phyloP scores from a whole-genome alignment of 92 coral and sea anemone genomes.

The Porites lobata region DNA sequence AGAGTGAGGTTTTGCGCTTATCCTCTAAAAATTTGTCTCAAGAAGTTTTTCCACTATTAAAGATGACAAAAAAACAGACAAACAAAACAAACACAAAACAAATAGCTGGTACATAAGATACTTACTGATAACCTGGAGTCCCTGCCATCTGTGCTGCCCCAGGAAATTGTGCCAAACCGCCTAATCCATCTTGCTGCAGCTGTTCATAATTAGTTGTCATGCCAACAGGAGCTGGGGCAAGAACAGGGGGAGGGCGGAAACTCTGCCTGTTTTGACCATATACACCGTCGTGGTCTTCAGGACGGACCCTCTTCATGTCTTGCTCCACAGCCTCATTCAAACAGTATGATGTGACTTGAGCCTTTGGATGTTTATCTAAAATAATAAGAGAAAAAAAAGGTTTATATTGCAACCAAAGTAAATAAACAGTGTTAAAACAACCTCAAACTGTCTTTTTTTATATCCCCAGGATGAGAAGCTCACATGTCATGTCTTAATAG shows the following conservation, averaged over 20 bases:
- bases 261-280: conserved; percentile 87
- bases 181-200: conserved; percentile 79
- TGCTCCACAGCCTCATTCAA: conserved; percentile 66
- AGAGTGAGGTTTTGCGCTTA: too few relatives aligned
- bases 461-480: too few relatives aligned
- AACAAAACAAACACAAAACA: not conserved
- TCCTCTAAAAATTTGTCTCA: too few relatives aligned
- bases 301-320: conserved; percentile 99
- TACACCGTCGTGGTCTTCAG: conserved; percentile 95
- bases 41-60: too few relatives aligned
- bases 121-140: conserved; percentile 91
- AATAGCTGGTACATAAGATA: conserved; percentile 3
- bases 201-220: conserved; percentile 81
- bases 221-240: conserved; percentile 99
- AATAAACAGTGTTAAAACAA: too few relatives aligned
- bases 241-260: conserved; percentile 91
- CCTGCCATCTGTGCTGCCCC: conserved; percentile 84
- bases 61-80: too few relatives aligned
- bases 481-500: too few relatives aligned
- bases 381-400: not conserved
- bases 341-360: conserved; percentile 33
- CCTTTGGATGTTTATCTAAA: conserved; percentile 13
- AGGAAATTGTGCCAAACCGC: conserved; percentile 82
- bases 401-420: too few relatives aligned
- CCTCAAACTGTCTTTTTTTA: too few relatives aligned